Evolutionary conservation across 2,113 vertebrate species (phyloP).

Genomic region (Diglossa brunneiventris): DNA sequence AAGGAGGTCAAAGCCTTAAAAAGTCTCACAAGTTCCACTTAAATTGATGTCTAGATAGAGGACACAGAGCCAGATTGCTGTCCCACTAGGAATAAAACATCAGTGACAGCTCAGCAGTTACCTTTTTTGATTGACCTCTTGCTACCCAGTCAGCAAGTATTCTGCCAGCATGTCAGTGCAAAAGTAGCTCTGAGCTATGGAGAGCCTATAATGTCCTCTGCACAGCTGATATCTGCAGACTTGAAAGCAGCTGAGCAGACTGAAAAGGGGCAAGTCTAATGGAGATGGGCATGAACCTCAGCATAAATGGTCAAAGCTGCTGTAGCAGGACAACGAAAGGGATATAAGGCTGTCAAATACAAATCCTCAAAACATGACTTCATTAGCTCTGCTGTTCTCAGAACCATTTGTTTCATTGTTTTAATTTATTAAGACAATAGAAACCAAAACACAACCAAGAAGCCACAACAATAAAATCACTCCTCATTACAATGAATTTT

Average conservation of each 20-base stretch:
- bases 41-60: neutral
- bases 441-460: neutral
- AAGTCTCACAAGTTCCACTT: neutral
- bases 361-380: neutral
- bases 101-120: neutral
- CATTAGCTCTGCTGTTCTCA: neutral
- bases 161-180: neutral
- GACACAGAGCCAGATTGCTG: neutral
- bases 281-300: neutral
- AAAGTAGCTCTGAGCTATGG: neutral
- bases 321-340: neutral
- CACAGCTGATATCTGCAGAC: neutral
- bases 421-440: neutral
- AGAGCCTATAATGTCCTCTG: neutral
- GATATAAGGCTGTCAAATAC: neutral
- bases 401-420: neutral
- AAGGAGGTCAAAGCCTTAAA: neutral
- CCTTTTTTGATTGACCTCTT: neutral
- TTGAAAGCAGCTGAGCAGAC: neutral
- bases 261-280: neutral
- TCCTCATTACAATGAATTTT: neutral
- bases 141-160: neutral
- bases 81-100: neutral
- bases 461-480: neutral
- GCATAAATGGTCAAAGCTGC: neutral